Conservation (phyloP, 2,797 vertebrate genomes). For the Hypotaenidia philippensis region DNA sequence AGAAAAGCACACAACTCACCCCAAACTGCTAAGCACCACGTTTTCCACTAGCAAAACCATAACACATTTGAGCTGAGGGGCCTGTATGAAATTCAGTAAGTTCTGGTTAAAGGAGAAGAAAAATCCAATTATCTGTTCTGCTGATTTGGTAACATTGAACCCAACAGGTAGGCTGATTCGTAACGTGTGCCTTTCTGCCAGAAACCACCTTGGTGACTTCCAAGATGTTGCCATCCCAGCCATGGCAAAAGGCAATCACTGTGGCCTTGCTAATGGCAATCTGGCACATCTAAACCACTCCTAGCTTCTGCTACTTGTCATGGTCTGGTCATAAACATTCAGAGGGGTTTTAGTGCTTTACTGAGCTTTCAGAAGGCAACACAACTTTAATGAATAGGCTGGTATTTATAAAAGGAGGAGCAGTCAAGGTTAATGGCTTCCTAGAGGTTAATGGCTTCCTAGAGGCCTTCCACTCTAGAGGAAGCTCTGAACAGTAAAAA, state of each 20-base stretch:
- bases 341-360: background rate
- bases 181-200: background rate
- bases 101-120: background rate
- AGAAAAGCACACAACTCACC: background rate
- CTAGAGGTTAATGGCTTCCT: too few species aligned
- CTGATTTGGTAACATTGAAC: background rate
- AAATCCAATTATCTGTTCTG: background rate
- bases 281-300: background rate
- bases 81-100: background rate
- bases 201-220: background rate
- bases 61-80: rapidly evolving
- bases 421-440: background rate
- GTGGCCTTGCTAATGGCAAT: background rate
- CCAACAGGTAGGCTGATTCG: rapidly evolving
- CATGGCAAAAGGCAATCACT: background rate
- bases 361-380: background rate
- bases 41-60: background rate
- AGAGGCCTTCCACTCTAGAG: background rate
- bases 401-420: background rate
- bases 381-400: background rate
- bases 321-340: rapidly evolving
- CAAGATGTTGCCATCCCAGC: background rate
- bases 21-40: background rate
- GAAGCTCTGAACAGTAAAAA: background rate
- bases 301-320: background rate